Percentiles rank a stretch among this genome's conserved stretches.
Conservation (phyloP, 2,113 vertebrate genomes). For the Phylloscopus whistleri region DNA sequence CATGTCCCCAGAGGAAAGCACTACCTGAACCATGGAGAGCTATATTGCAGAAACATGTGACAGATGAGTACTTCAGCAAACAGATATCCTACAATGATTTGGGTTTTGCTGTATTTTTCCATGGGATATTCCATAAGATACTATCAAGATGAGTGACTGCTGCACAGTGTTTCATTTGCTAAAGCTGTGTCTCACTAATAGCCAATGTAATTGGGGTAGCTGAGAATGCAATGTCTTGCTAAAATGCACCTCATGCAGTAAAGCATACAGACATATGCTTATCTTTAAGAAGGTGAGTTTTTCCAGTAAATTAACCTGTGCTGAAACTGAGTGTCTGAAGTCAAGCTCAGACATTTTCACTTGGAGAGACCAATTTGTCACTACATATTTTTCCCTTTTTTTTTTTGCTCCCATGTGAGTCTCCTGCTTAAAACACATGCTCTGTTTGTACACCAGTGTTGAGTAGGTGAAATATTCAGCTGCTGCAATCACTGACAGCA, state of each 20-base stretch:
- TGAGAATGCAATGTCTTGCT: background rate
- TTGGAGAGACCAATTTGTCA: background rate
- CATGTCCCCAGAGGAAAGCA: background rate
- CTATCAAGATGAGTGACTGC: background rate
- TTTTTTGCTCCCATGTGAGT: background rate
- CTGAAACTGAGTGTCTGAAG: background rate
- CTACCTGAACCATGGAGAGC: background rate
- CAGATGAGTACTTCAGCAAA: background rate
- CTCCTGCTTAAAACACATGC: background rate
- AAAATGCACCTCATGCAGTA: background rate
- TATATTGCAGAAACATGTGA: background rate
- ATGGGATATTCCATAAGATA: background rate
- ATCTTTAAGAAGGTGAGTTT: background rate
- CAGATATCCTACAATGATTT: background rate
- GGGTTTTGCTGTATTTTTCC: background rate
- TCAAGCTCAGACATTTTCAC: background rate
- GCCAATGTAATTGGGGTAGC: background rate
- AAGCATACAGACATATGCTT: background rate
- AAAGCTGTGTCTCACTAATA: background rate
- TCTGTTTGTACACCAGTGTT: accelerated
- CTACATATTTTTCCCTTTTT: background rate
- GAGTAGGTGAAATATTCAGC: background rate
- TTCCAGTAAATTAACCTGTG: background rate
- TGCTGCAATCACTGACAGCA: background rate
- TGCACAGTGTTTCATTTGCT: background rate